phyloP scores from a whole-genome alignment of 92 coral and sea anemone genomes.

The Porites rus region DNA sequence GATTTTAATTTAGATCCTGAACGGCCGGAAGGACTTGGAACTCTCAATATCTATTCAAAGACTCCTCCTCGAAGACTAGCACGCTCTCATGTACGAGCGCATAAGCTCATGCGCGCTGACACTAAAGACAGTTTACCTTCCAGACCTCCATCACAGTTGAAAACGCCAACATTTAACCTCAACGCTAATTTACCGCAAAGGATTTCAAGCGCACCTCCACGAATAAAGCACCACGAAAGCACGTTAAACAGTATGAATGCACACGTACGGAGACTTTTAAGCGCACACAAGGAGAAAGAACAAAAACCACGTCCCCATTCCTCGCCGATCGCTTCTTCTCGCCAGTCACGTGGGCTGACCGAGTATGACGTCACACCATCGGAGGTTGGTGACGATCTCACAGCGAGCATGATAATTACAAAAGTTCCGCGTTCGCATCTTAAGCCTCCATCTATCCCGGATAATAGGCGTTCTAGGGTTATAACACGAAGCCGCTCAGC shows the following conservation, averaged over 20 bases:
- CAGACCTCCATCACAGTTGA: conserved; percentile 80
- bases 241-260: conserved; percentile 81
- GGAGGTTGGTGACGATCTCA: conserved; percentile 54
- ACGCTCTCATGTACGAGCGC: conserved; percentile 95
- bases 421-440: conserved; percentile 66
- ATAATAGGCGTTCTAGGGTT: conserved; percentile 68
- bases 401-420: conserved; percentile 65
- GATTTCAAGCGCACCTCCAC: conserved; percentile 92
- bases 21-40: conserved; percentile 92
- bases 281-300: conserved; percentile 64
- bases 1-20: conserved; percentile 91
- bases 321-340: conserved; percentile 83
- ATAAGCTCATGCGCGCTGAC: conserved; percentile 93
- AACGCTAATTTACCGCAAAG: conserved; percentile 44
- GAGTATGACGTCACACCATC: conserved; percentile 61
- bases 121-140: conserved; percentile 87
- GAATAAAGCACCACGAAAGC: conserved; percentile 76
- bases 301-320: conserved; percentile 85
- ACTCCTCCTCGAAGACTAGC: conserved; percentile 83
- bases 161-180: conserved; percentile 45
- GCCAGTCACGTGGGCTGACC: conserved; percentile 33
- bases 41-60: conserved; percentile 75
- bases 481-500: conserved; percentile 86
- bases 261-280: conserved; percentile 84
- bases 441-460: conserved; percentile 75